Evolutionary conservation across 1,140 invertebrate genomes (phyloP), one percentile per base, ranked within the genome.

Genomic region (Neelides sp.): DNA sequence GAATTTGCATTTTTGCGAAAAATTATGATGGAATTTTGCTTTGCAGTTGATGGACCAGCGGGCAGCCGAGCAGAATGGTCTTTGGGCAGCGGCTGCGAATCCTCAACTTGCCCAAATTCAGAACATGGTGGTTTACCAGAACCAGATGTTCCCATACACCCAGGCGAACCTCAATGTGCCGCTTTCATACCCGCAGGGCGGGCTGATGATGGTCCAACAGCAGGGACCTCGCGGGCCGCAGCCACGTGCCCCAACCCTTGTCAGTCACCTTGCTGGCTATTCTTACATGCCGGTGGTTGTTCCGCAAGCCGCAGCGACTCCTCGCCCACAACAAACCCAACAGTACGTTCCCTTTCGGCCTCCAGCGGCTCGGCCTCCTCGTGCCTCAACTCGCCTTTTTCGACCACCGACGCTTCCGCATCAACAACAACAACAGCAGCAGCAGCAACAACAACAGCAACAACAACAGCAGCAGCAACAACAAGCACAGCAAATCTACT

Each of bases 101-200:
- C 55, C 58, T 19, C 58, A 57, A 50, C 22, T 60, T 24, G 58
- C 58, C 55, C 58, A 60, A 60, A 49, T 54, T 44, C 54, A 46
- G 22, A 60, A 60, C 36, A 57, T 60, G 54, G 50, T 60, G 20
- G 47, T 60, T 36, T 60, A 60, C 43, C 52, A 48, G 52, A 56
- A 54, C 44, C 58, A 60, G 43, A 54, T 60, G 51, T 54, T 56
- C 37, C 44, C 58, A 23, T 60, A 57, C 44, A 36, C 47, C 20
- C 45, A 4, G 53, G 50, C 43, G 50, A 53, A 39, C 39, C 50
- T 37, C 50, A 30, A 15, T 26, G 5, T 19, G 15, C 36, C 44
- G 30, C 15, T 54, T 10, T 20, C 17, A 7, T 32, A 19, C 20
- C 54, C 54, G 24, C 43, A 50, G 23, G 44, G 52, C 13, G 47